A percentile compares a stretch with the other conserved stretches of the same genome.
These are phyloP conservation scores for Phoxinus dragarum DNA, from an alignment of 2,797 vertebrate species.

Conservation along the genomic window DNA sequence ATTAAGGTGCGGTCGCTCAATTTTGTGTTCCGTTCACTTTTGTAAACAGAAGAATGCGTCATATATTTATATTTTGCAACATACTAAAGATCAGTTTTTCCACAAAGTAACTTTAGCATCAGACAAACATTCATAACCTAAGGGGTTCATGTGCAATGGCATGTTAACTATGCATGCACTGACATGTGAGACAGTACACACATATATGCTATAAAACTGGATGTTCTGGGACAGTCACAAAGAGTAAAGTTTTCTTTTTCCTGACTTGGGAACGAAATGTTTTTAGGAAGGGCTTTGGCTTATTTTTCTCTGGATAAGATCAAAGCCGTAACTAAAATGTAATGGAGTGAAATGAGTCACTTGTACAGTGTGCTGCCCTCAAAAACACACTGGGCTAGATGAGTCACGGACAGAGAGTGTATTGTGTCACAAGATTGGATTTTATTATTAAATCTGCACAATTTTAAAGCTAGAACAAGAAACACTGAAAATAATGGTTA, in stretches of 20 bases:
- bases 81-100: background rate
- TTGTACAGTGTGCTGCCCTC: conserved; percentile 39
- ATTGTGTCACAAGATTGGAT: conserved; percentile 15
- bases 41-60: background rate
- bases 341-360: conserved; percentile 68
- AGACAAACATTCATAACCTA: too few species aligned
- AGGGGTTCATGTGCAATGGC: background rate
- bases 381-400: conserved; percentile 63
- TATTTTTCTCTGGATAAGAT: conserved; percentile 17
- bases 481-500: background rate
- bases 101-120: too few species aligned
- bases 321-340: conserved; percentile 11
- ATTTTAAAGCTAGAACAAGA: background rate
- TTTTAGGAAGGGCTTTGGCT: background rate
- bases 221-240: conserved; percentile 11
- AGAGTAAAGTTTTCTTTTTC: conserved; percentile 16
- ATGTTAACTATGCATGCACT: conserved; percentile 16
- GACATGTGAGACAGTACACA: background rate
- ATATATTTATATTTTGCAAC: background rate
- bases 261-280: background rate
- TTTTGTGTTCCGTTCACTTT: background rate
- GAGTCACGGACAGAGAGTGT: conserved; percentile 65
- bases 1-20: background rate
- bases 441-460: conserved; percentile 6
- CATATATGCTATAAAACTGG: background rate